Base-by-base conservation (phyloP, 2,888 invertebrate species). In the Pristionchus fissidentatus region DNA sequence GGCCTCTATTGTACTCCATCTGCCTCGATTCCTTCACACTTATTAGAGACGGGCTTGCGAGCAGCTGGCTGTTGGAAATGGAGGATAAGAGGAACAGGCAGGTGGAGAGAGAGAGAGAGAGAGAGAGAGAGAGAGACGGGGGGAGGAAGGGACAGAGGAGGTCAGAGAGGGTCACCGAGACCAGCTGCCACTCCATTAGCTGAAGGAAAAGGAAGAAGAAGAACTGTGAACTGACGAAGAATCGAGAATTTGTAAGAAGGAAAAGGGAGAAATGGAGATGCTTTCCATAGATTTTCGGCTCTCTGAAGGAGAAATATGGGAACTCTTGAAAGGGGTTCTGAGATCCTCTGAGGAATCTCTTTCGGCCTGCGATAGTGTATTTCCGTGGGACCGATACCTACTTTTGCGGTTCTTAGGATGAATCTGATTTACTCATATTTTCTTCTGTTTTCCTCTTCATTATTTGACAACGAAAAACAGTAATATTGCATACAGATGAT, bases 21-120 rank as follows among this genome's bases (percentile, higher is more conserved):
- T 79, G 79, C 41, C 32, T 46, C 41, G 26, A 79, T 79, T 79
- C 79, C 79, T 79, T 79, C 79, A 79, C 79, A 79, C 79, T 55
- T 79, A 79, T 79, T 79, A 79, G 52, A 41, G 77, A 29, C 49
- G 52, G 49, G 55, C 19, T 41, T 57, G 41, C 46, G 35, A 52
- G 55, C 79, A 79, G 79, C 79, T 79, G 79, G 79, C 57, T 41
- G 35, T 57, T 77, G 32, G 46, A 10, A 77, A 49, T 46, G 35
- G 43, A 7, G 19, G 32, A 49, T 26, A 49, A 35, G 49, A 26
- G 26, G 29, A 78, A 22, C 32, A 26, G 52, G 22, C 19, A 52
- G 55, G 29, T 52, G 55, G 55, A n/a, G 32, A 55, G 35, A 4
- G 32, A 55, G 35, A 35, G 35, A n/a, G 52, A 52, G 52, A 49